Conservation (phyloP, 1,140 invertebrate species). For the Bombus terrestris region DNA sequence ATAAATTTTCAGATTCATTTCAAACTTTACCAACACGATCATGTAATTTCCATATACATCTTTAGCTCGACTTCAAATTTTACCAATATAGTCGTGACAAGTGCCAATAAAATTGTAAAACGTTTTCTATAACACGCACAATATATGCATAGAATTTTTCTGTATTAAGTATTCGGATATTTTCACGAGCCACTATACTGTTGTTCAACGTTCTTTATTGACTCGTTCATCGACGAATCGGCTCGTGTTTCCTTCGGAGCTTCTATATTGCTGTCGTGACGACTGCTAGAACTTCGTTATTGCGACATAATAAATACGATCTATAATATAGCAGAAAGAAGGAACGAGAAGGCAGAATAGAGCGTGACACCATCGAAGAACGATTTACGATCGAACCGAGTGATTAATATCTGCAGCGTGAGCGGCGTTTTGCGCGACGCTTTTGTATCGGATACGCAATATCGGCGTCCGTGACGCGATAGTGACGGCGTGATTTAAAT, state of each 20-base stretch:
- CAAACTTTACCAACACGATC: no score
- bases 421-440: neutral
- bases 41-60: no score
- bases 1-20: no score
- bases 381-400: constrained; percentile 37
- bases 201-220: neutral
- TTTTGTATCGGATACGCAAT: constrained; percentile 54
- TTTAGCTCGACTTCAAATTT: no score
- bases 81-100: no score
- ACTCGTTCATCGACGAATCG: neutral
- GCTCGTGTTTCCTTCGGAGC: neutral
- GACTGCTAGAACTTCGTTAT: constrained; percentile 18
- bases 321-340: neutral
- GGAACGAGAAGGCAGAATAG: neutral
- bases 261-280: neutral
- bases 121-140: neutral
- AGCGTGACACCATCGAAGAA: constrained; percentile 43
- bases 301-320: neutral
- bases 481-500: constrained; percentile 42
- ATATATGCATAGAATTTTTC: neutral
- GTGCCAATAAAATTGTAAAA: neutral
- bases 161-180: neutral
- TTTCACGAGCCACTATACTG: neutral
- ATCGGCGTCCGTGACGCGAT: constrained; percentile 12
- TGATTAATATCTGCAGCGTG: constrained; percentile 40